Percentiles rank a stretch among this genome's conserved stretches.
phyloP scores from a whole-genome alignment of 2,888 invertebrate genomes.

The Formica aserva region DNA sequence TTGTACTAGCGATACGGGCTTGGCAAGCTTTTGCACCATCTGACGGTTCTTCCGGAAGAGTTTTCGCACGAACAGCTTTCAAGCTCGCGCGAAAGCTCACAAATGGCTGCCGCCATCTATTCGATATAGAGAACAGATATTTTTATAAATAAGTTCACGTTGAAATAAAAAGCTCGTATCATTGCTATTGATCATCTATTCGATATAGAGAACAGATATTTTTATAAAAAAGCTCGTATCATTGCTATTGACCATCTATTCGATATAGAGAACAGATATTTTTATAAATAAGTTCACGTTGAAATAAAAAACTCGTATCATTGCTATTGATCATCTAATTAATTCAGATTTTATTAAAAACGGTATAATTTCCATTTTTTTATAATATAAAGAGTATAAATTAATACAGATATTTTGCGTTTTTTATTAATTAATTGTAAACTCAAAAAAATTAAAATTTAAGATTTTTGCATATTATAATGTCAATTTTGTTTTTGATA shows the following conservation, averaged over 20 bases:
- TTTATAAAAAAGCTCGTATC: conserved; percentile 33
- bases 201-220: conserved; percentile 13
- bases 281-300: conserved; percentile 43
- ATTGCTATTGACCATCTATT: conserved; percentile 65
- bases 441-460: background rate
- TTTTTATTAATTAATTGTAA: background rate
- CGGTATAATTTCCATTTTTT: background rate
- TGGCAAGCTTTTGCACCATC: conserved; percentile 68
- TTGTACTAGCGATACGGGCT: conserved; percentile 44
- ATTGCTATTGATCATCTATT: background rate
- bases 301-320: background rate
- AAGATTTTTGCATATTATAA: background rate
- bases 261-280: conserved; percentile 10
- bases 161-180: background rate
- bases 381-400: background rate
- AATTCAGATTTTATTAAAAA: background rate
- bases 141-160: conserved; percentile 45
- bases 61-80: conserved; percentile 57
- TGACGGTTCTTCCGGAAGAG: conserved; percentile 65
- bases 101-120: conserved; percentile 72
- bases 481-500: background rate
- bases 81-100: conserved; percentile 60
- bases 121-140: conserved; percentile 3
- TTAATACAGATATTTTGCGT: background rate
- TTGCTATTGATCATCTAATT: background rate